Conservation (phyloP, 2,888 invertebrate genomes). For the Sphecodes monilicornis region DNA sequence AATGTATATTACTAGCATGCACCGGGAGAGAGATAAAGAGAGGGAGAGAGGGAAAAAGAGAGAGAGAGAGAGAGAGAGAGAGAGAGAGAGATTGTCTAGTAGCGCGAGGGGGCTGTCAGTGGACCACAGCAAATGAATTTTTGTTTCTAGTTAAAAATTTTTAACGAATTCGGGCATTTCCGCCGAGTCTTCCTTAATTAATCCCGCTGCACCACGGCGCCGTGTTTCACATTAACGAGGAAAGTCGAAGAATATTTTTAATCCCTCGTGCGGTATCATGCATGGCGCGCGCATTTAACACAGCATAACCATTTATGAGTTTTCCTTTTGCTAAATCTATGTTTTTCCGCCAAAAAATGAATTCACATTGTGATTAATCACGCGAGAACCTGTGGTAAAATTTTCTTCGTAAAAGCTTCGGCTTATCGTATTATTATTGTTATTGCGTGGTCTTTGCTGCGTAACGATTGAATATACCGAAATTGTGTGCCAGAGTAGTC, state of each 20-base stretch:
- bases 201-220: neutral
- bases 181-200: neutral
- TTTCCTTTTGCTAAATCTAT: neutral
- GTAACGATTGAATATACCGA: too few relatives aligned
- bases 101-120: neutral
- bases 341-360: neutral
- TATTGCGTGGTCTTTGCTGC: neutral
- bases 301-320: neutral
- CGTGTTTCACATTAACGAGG: neutral
- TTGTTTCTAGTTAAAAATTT: constrained; percentile 17
- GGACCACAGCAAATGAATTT: neutral
- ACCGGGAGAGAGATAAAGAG: constrained; percentile 22
- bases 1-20: constrained; percentile 41
- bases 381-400: neutral
- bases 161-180: constrained; percentile 21
- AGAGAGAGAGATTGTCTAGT: neutral
- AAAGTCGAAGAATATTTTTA: constrained; percentile 6
- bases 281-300: neutral
- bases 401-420: neutral
- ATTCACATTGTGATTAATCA: neutral
- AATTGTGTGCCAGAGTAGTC: too few relatives aligned
- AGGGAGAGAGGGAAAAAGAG: neutral
- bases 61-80: constrained; percentile 22
- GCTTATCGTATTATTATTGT: neutral
- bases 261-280: neutral